These are phyloP conservation scores for Eonycteris spelaea DNA, from an alignment of 2,113 vertebrate species.

Conservation along the genomic window DNA sequence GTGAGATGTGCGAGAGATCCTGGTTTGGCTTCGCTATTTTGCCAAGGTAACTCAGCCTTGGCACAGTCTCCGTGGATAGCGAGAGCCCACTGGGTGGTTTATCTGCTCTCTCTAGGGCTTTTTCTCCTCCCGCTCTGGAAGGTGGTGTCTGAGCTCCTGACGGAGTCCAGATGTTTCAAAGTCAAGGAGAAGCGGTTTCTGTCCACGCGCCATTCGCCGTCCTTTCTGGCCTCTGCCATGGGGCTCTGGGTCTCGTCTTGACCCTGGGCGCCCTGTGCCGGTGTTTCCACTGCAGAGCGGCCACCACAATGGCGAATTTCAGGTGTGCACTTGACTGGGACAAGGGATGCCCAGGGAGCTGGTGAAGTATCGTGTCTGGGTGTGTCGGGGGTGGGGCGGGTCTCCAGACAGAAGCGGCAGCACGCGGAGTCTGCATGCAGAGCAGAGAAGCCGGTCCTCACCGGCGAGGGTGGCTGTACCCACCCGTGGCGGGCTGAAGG, in stretches of 20 bases:
- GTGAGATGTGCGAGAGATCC: not conserved
- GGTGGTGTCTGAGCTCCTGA: not conserved
- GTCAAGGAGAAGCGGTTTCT: not conserved
- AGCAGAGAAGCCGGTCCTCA: not conserved
- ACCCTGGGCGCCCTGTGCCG: no score
- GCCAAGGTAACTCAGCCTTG: not conserved
- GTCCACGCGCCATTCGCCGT: not conserved
- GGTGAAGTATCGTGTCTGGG: not conserved
- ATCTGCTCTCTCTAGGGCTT: not conserved
- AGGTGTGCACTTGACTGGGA: not conserved
- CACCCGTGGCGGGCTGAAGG: not conserved
- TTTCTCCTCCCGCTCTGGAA: not conserved
- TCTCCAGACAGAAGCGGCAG: not conserved
- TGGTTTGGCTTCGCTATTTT: not conserved
- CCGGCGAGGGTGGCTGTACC: not conserved
- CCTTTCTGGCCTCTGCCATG: not conserved
- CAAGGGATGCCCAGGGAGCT: not conserved
- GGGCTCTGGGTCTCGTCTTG: not conserved
- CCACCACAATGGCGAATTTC: not conserved
- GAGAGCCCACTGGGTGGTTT: not conserved
- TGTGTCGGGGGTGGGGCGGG: not conserved
- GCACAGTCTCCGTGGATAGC: not conserved
- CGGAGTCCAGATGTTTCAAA: not conserved
- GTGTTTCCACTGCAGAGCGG: not conserved
- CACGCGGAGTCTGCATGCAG: not conserved